Conservation (phyloP, 2,888 invertebrate genomes). For the Copidosoma aretas region DNA sequence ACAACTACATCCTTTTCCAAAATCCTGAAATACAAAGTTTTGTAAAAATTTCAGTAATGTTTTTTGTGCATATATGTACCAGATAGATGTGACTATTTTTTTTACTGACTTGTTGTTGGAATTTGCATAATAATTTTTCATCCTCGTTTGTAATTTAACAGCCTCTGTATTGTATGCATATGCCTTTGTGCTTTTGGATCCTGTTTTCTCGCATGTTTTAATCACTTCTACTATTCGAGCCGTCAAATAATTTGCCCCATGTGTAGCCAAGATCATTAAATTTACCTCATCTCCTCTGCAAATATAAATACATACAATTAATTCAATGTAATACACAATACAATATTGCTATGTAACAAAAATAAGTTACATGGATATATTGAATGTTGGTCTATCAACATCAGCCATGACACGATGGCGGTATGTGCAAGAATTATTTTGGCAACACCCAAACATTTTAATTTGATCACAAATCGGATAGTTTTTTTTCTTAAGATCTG, state of each 20-base stretch:
- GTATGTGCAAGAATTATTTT: slow-evolving; percentile 66
- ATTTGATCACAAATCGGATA: slow-evolving; percentile 69
- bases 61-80: background rate
- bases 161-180: slow-evolving; percentile 44
- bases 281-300: slow-evolving; percentile 53
- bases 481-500: slow-evolving; percentile 61
- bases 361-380: slow-evolving; percentile 57
- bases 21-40: slow-evolving; percentile 37
- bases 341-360: slow-evolving; percentile 8
- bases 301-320: background rate
- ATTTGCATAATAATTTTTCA: slow-evolving; percentile 50
- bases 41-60: background rate
- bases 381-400: slow-evolving; percentile 65
- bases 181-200: slow-evolving; percentile 24
- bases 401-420: slow-evolving; percentile 70
- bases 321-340: slow-evolving; percentile 8
- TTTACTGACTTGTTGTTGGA: slow-evolving; percentile 48
- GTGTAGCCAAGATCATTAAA: slow-evolving; percentile 58
- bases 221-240: slow-evolving; percentile 66
- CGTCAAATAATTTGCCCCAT: slow-evolving; percentile 70
- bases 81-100: background rate
- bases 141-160: slow-evolving; percentile 44
- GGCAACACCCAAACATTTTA: slow-evolving; percentile 73
- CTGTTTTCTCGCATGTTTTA: slow-evolving; percentile 43
- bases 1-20: slow-evolving; percentile 54